Evolutionary conservation across 2,888 invertebrate species (phyloP).

Genomic region (Coelogynopora nodosa): DNA sequence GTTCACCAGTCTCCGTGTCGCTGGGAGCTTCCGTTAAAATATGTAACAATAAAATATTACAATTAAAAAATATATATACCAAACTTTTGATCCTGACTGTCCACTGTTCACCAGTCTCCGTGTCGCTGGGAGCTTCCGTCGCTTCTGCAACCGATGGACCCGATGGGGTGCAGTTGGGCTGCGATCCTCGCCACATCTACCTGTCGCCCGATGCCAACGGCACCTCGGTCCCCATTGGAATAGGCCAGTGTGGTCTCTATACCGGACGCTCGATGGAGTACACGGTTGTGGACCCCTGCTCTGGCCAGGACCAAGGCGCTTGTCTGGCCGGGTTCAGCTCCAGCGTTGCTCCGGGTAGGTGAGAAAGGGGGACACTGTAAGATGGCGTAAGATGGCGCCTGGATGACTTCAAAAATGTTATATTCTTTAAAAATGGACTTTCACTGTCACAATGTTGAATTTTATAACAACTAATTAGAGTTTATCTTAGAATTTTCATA

Average conservation of each 20-base stretch:
- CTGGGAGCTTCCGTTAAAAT: slow-evolving; percentile 37
- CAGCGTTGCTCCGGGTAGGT: slow-evolving; percentile 26
- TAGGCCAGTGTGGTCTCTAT: slow-evolving; percentile 38
- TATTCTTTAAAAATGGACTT: too few relatives aligned
- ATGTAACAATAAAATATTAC: too few relatives aligned
- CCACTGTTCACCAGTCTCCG: neutral
- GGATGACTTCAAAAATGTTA: too few relatives aligned
- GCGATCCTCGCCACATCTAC: slow-evolving; percentile 35
- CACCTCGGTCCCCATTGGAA: neutral
- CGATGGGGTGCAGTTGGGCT: slow-evolving; percentile 37
- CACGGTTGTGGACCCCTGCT: slow-evolving; percentile 20
- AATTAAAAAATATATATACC: too few relatives aligned
- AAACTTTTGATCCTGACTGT: neutral
- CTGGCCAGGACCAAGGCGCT: slow-evolving; percentile 32
- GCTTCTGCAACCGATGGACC: slow-evolving; percentile 25
- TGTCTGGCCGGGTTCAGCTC: slow-evolving; percentile 41
- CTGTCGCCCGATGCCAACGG: slow-evolving; percentile 20
- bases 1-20: slow-evolving; percentile 6
- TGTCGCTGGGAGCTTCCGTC: slow-evolving; percentile 34
- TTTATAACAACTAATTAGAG: too few relatives aligned
- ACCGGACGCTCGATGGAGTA: slow-evolving; percentile 33
- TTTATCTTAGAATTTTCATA: too few relatives aligned
- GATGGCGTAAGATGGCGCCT: too few relatives aligned
- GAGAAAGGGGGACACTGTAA: too few relatives aligned
- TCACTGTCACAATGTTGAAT: too few relatives aligned